A percentile compares a stretch with the other conserved stretches of the same genome.
These are phyloP conservation scores for Aurelia sp. DNA, from an alignment of 30 jellyfish, hydroid and myxozoan species.

Conservation along the genomic window DNA sequence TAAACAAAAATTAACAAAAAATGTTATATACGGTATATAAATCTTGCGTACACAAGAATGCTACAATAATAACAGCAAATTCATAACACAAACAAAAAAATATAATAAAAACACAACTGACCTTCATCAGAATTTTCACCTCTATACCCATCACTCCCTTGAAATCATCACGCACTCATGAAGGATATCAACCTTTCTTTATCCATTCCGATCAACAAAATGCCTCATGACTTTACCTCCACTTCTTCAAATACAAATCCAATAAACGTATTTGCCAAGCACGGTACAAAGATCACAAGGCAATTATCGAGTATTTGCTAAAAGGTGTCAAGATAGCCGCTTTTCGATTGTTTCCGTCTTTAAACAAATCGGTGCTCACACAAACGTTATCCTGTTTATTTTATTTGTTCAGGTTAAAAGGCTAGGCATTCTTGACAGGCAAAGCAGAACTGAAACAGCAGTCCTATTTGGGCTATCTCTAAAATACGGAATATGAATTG, in stretches of 20 bases:
- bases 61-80: too few relatives aligned
- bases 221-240: too few relatives aligned
- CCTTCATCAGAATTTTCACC: neutral
- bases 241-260: neutral
- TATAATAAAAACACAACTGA: too few relatives aligned
- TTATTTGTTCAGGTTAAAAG: slow-evolving; percentile 28
- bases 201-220: neutral
- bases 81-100: too few relatives aligned
- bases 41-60: too few relatives aligned
- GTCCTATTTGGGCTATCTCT: too few relatives aligned
- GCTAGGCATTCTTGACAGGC: too few relatives aligned
- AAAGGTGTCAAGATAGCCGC: slow-evolving; percentile 13
- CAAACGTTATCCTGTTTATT: slow-evolving; percentile 8
- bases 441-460: too few relatives aligned
- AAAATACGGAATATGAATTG: too few relatives aligned
- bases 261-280: neutral
- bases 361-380: slow-evolving; percentile 10
- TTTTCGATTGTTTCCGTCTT: slow-evolving; percentile 17
- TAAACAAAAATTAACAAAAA: too few relatives aligned
- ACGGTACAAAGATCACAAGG: slow-evolving; percentile 6
- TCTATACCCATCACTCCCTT: neutral
- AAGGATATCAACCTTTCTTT: neutral
- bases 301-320: slow-evolving; percentile 29
- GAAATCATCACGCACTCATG: neutral
- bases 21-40: too few relatives aligned